phyloP scores from a whole-genome alignment of 2,113 vertebrate genomes.

The Salvelinus alpinus region DNA sequence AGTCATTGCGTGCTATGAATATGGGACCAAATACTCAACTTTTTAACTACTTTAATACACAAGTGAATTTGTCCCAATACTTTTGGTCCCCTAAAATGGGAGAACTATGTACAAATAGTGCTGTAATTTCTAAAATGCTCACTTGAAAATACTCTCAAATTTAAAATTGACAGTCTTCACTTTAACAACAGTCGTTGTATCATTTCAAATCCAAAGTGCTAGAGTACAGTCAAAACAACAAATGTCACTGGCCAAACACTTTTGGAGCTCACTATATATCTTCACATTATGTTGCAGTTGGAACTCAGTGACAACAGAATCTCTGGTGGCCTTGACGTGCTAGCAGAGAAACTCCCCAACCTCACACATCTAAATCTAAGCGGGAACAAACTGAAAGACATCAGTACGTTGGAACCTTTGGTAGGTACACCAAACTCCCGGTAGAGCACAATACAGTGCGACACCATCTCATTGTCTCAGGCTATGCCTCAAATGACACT shows the following conservation, averaged over 20 bases:
- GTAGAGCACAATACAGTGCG: background rate
- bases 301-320: constrained; percentile 94
- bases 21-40: no score
- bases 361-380: constrained; percentile 92
- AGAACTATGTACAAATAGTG: no score
- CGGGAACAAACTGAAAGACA: constrained; percentile 94
- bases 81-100: no score
- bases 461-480: background rate
- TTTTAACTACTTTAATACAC: no score
- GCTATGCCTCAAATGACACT: background rate
- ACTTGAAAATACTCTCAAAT: constrained; percentile 75
- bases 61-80: no score
- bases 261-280: background rate
- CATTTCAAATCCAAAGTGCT: no score
- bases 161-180: constrained; percentile 48
- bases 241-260: no score
- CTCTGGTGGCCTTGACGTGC: constrained; percentile 86
- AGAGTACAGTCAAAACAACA: no score
- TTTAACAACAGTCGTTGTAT: no score
- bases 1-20: no score
- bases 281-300: constrained; percentile 74
- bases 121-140: no score
- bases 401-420: constrained; percentile 92
- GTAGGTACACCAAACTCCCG: constrained; percentile 64
- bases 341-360: constrained; percentile 91